Conservation (phyloP, 2,888 invertebrate species). For the Pimpla rufipes region DNA sequence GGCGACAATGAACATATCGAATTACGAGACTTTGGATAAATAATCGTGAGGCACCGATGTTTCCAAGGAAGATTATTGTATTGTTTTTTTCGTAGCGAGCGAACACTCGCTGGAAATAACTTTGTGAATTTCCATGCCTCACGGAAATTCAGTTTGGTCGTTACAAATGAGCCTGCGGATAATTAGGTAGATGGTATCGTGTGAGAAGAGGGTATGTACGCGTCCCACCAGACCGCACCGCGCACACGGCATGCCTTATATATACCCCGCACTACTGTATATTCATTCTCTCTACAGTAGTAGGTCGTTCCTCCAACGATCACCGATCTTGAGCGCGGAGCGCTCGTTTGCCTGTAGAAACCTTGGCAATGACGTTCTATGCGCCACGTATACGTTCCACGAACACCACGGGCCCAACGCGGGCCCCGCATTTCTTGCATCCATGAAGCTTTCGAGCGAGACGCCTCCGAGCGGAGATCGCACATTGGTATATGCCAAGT, state of each 20-base stretch:
- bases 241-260: constrained; percentile 55
- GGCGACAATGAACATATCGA: neutral
- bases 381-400: constrained; percentile 4
- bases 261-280: constrained; percentile 30
- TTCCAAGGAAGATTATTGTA: too few species aligned
- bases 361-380: constrained; percentile 77
- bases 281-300: constrained; percentile 69
- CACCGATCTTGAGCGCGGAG: constrained; percentile 72
- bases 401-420: constrained; percentile 2
- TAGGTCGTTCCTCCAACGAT: constrained; percentile 78
- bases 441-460: constrained; percentile 31
- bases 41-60: too few species aligned
- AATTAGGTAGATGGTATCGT: constrained; percentile 83
- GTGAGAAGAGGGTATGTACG: constrained; percentile 77
- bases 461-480: constrained; percentile 26
- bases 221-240: constrained; percentile 32
- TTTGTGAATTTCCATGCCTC: constrained; percentile 79
- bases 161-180: constrained; percentile 82
- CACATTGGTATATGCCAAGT: constrained; percentile 3
- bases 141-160: constrained; percentile 81
- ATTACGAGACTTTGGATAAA: neutral
- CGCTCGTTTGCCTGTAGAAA: constrained; percentile 71
- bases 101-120: neutral
- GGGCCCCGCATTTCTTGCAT: neutral
- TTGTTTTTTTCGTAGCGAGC: too few species aligned